A percentile compares a stretch with the other conserved stretches of the same genome.
Conservation (phyloP, 1,140 invertebrate genomes). For the Halyomorpha halys region DNA sequence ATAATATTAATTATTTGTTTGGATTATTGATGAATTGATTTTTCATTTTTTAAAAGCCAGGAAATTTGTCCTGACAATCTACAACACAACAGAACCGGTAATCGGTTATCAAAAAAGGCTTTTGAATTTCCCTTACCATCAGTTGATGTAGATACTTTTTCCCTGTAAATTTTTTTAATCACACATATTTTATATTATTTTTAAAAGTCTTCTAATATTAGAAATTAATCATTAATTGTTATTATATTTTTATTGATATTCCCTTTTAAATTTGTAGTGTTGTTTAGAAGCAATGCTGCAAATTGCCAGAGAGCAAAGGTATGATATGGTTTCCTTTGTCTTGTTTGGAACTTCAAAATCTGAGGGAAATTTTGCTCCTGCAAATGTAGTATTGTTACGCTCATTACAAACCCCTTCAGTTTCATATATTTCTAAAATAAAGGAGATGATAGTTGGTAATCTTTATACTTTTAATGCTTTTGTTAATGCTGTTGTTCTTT, state of each 20-base stretch:
- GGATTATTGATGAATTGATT: too few species aligned
- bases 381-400: conserved; percentile 16
- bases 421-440: background rate
- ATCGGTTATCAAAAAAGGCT: too few species aligned
- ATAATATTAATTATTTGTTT: too few species aligned
- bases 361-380: conserved; percentile 18
- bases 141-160: too few species aligned
- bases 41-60: too few species aligned
- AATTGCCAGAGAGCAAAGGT: conserved; percentile 19
- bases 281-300: conserved; percentile 11
- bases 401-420: conserved; percentile 4
- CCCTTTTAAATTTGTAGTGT: conserved; percentile 6
- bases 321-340: conserved; percentile 19
- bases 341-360: conserved; percentile 19
- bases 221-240: too few species aligned
- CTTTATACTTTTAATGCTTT: background rate
- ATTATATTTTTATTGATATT: background rate
- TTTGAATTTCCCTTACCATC: too few species aligned
- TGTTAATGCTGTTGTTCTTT: background rate
- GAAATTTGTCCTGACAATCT: too few species aligned
- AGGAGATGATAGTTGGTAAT: background rate
- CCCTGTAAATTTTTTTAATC: too few species aligned
- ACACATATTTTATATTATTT: too few species aligned
- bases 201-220: too few species aligned
- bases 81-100: too few species aligned